Evolutionary conservation across 2,888 invertebrate species (phyloP).

Genomic region (Neria commutata): DNA sequence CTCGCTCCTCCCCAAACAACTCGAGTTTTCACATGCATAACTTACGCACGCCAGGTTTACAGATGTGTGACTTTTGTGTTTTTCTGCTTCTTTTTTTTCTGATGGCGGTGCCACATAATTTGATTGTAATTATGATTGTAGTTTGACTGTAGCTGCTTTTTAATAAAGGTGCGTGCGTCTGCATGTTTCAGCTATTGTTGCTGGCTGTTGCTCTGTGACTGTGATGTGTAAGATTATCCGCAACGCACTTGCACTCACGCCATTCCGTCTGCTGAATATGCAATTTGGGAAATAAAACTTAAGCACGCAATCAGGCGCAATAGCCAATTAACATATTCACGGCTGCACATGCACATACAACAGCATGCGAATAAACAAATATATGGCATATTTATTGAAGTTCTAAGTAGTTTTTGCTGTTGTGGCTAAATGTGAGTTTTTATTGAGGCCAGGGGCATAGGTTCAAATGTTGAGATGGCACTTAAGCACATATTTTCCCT

Average conservation of each 20-base stretch:
- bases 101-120: too few relatives aligned
- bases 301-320: slow-evolving; percentile 13
- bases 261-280: not conserved
- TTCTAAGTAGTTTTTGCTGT: not conserved
- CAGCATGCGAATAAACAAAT: slow-evolving; percentile 2
- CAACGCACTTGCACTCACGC: not conserved
- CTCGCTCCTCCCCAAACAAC: too few relatives aligned
- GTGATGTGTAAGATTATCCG: too few relatives aligned
- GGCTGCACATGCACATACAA: too few relatives aligned
- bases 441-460: slow-evolving; percentile 22
- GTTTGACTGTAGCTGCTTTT: not conserved
- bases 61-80: not conserved
- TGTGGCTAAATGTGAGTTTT: not conserved
- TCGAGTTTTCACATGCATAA: too few relatives aligned
- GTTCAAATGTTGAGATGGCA: too few relatives aligned
- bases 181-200: not conserved
- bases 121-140: not conserved
- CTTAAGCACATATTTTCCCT: too few relatives aligned
- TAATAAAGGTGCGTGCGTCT: not conserved
- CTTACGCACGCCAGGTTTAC: not conserved
- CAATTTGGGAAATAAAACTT: slow-evolving; percentile 6
- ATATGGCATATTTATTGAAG: not conserved
- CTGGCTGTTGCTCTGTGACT: too few relatives aligned
- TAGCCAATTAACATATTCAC: slow-evolving; percentile 12
- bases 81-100: not conserved